Percentiles rank a stretch among this genome's conserved stretches.
These are phyloP conservation scores for Tetragonula clypearis DNA, from an alignment of 1,140 invertebrate species.

Conservation along the genomic window DNA sequence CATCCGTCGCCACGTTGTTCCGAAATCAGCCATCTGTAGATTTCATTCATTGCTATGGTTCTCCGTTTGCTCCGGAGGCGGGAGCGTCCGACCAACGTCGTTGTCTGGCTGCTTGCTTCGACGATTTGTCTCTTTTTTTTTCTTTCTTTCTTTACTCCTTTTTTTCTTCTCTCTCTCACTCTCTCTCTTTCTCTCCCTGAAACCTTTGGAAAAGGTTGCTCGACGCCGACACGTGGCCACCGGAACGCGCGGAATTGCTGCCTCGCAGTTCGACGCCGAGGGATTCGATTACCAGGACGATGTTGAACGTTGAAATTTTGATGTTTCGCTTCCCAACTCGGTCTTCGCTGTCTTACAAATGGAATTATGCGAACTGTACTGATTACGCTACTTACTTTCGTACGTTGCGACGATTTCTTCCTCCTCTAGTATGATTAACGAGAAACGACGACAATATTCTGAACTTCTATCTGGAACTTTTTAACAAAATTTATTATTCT, in stretches of 20 bases:
- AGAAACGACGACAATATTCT: too few relatives aligned
- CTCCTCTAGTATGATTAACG: too few relatives aligned
- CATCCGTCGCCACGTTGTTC: constrained; percentile 47
- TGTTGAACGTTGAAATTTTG: background rate
- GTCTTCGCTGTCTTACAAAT: too few relatives aligned
- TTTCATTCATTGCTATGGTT: constrained; percentile 60
- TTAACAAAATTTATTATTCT: too few relatives aligned
- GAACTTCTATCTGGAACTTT: too few relatives aligned
- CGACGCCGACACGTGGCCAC: background rate
- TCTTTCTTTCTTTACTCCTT: too few relatives aligned
- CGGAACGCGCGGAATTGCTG: background rate
- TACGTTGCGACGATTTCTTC: too few relatives aligned
- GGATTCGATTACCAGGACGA: background rate
- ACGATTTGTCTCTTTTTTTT: background rate
- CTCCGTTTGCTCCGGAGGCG: constrained; percentile 52
- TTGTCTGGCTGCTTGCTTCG: background rate
- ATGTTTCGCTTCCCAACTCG: background rate
- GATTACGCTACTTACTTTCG: too few relatives aligned
- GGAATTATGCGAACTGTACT: too few relatives aligned
- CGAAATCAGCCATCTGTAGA: constrained; percentile 65
- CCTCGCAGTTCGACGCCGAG: background rate
- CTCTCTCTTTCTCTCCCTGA: background rate
- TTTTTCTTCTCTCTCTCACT: too few relatives aligned
- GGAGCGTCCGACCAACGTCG: background rate
- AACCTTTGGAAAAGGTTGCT: background rate